Percentiles rank a stretch among this genome's conserved stretches.
Conservation (phyloP, 2,888 invertebrate species). For the Drosophila gaucha region DNA sequence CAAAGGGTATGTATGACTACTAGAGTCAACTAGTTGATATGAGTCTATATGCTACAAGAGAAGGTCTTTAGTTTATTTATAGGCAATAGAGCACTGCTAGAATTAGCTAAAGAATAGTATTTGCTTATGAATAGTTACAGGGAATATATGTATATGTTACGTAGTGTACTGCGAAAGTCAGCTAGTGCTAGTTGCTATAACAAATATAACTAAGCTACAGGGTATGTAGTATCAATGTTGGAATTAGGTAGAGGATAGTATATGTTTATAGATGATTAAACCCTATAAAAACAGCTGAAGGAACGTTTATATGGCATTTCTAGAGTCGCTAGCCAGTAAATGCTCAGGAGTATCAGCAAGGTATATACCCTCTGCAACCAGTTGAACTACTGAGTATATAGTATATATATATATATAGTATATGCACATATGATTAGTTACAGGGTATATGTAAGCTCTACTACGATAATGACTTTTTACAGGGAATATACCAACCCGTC, state of each 20-base stretch:
- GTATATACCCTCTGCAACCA: neutral
- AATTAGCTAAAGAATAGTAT: neutral
- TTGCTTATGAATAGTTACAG: neutral
- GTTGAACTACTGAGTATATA: neutral
- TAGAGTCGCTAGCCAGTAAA: too few species aligned
- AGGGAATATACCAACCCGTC: neutral
- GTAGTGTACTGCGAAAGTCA: too few species aligned
- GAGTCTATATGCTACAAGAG: neutral
- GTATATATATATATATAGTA: neutral
- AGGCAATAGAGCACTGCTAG: neutral
- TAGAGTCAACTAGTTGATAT: neutral
- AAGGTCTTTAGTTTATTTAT: neutral
- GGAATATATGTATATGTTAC: neutral
- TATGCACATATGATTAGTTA: neutral
- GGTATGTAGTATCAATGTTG: too few species aligned
- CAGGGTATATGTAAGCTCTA: neutral
- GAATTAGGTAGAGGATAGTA: too few species aligned
- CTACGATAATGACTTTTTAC: too few species aligned
- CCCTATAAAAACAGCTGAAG: too few species aligned
- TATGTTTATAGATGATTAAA: too few species aligned
- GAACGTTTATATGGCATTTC: too few species aligned
- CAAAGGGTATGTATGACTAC: neutral
- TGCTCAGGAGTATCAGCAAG: neutral
- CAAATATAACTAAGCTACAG: too few species aligned
- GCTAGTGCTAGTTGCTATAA: too few species aligned